These are phyloP conservation scores for Linyphia triangularis DNA, from an alignment of 2,888 invertebrate species.

Conservation along the genomic window DNA sequence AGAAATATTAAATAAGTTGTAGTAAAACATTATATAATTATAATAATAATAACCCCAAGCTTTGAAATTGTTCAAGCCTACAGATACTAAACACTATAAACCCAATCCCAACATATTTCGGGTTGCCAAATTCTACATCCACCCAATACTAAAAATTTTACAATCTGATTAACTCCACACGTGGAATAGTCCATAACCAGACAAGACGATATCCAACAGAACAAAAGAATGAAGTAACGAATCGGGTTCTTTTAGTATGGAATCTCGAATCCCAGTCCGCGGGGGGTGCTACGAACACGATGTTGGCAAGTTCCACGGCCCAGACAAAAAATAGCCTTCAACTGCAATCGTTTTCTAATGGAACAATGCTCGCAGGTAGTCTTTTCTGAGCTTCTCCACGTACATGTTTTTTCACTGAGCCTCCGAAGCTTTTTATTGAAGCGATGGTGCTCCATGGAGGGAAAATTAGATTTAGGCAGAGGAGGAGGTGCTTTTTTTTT, in stretches of 20 bases:
- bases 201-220: background rate
- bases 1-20: no score
- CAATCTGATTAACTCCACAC: no score
- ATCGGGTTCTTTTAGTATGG: slow-evolving; percentile 12
- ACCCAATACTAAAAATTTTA: no score
- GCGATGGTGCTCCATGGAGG: slow-evolving; percentile 5
- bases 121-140: no score
- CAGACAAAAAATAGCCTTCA: slow-evolving; percentile 63
- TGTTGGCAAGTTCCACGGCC: slow-evolving; percentile 49
- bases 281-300: slow-evolving; percentile 54
- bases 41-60: no score
- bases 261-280: slow-evolving; percentile 51
- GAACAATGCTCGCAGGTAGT: slow-evolving; percentile 64
- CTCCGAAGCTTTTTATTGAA: slow-evolving; percentile 18
- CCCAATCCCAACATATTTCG: no score
- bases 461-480: slow-evolving; percentile 11
- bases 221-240: slow-evolving; percentile 32
- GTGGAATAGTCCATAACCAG: no score
- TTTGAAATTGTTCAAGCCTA: no score
- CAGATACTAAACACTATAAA: no score
- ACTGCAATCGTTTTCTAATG: slow-evolving; percentile 37
- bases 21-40: no score
- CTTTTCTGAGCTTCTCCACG: slow-evolving; percentile 46
- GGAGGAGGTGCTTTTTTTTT: background rate
- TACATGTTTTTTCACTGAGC: slow-evolving; percentile 15